Percentiles rank a stretch among this genome's conserved stretches.
phyloP scores from a whole-genome alignment of 1,140 invertebrate genomes.

The Eupristina koningsbergeri region DNA sequence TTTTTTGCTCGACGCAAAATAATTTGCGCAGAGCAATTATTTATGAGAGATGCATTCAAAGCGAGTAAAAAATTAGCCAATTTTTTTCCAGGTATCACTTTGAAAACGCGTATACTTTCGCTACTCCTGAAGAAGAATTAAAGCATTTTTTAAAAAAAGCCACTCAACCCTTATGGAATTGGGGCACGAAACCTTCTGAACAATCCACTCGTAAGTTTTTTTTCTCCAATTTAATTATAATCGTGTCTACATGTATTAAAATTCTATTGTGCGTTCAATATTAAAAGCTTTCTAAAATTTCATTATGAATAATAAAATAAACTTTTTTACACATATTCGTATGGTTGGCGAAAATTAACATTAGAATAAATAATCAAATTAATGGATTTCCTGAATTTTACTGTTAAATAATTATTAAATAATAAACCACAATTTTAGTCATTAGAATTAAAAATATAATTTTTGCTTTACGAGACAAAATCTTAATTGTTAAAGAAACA shows the following conservation, averaged over 20 bases:
- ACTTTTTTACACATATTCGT: too few species aligned
- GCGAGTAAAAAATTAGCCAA: slow-evolving; percentile 38
- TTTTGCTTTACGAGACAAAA: too few species aligned
- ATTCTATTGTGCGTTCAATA: not conserved
- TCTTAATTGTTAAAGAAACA: too few species aligned
- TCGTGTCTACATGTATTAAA: too few species aligned
- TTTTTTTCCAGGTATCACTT: slow-evolving; percentile 73
- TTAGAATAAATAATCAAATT: too few species aligned
- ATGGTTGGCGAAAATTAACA: too few species aligned
- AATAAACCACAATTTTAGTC: too few species aligned
- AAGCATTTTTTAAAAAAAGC: slow-evolving; percentile 84
- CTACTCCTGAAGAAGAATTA: slow-evolving; percentile 80
- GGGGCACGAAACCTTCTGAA: slow-evolving; percentile 40
- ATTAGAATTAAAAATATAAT: too few species aligned
- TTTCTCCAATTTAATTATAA: not conserved
- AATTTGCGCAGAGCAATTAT: not conserved
- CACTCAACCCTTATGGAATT: slow-evolving; percentile 72
- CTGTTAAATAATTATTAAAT: too few species aligned
- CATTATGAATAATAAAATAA: too few species aligned
- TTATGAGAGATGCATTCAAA: not conserved
- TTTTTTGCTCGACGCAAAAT: not conserved
- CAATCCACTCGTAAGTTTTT: slow-evolving; percentile 39
- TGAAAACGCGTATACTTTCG: slow-evolving; percentile 69
- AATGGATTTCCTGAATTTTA: too few species aligned
- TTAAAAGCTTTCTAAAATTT: not conserved